Base-by-base conservation (phyloP, 1,140 invertebrate genomes). In the Protaetia brevitarsis region DNA sequence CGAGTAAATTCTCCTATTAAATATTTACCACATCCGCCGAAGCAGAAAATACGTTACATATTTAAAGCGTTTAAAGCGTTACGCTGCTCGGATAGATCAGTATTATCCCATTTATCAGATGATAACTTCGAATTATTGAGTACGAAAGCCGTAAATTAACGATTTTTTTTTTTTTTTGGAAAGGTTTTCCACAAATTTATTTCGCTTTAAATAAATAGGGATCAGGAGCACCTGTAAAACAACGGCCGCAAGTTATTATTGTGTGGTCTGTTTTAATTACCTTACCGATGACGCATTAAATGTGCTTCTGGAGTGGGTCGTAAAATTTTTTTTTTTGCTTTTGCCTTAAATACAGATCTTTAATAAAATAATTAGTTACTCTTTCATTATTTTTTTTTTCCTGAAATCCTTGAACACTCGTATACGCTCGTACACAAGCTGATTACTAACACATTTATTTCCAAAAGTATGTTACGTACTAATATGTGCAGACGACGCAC, bases 341-440 rank as follows among this genome's bases (percentile, higher is more conserved):
- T n/a, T n/a, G n/a, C n/a, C n/a, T n/a, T n/a, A n/a, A n/a, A n/a
- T 41, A 41, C 37, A n/a, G n/a, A 16, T n/a, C 19, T 7, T 51
- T 51, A 51, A 51, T 51, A 51, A 51, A 51, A 51, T 51, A 51
- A 51, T 51, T 51, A 23, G 41, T 51, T 51, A 51, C n/a, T n/a
- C n/a, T n/a, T n/a, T n/a, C n/a, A n/a, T n/a, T n/a, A n/a, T n/a
- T n/a, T n/a, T 51, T 51, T 51, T 51, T 45, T 51, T 34, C 13
- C 31, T 23, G 26, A 51, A 51, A 51, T 51, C 41, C 41, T 51
- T 51, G 41, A 51, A 19, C 16, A 51, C 41, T 51, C 13, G n/a
- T n/a, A n/a, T n/a, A n/a, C n/a, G n/a, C n/a, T n/a, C n/a, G 41
- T 19, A 26, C 41, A 23, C 16, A 51, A 19, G 26, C 19, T 23